These are phyloP conservation scores for Bombus fervidus DNA, from an alignment of 1,140 invertebrate genomes.

Conservation along the genomic window DNA sequence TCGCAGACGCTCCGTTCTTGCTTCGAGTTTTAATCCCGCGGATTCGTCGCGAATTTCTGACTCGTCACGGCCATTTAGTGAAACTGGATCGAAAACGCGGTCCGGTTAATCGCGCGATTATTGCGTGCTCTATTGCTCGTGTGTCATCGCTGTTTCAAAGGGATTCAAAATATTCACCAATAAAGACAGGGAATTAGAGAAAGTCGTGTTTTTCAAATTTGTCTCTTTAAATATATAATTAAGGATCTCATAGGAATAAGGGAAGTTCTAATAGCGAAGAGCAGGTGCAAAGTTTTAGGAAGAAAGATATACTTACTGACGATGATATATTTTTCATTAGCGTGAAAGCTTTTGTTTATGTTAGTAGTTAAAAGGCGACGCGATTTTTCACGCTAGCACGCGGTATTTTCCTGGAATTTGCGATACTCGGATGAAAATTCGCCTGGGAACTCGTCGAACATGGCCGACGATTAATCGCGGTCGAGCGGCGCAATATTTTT, in stretches of 20 bases:
- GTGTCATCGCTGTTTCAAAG: not conserved
- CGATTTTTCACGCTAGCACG: not conserved
- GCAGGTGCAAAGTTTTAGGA: not conserved
- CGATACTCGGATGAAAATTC: not conserved
- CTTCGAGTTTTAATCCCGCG: conserved; percentile 27
- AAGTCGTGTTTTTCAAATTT: not conserved
- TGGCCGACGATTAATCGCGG: conserved; percentile 6
- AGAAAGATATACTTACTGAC: not conserved
- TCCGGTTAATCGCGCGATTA: conserved; percentile 46
- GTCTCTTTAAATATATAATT: not conserved
- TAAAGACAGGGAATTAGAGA: not conserved
- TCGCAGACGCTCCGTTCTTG: conserved; percentile 16
- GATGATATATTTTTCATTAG: conserved; percentile 17
- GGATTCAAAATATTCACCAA: not conserved
- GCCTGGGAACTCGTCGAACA: not conserved
- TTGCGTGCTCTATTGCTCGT: not conserved
- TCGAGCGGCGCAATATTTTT: not conserved
- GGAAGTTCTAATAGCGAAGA: not conserved
- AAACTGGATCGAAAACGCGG: conserved; percentile 9
- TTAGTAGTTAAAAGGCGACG: not conserved
- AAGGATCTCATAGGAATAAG: not conserved
- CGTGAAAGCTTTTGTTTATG: conserved; percentile 14
- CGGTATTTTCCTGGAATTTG: not conserved
- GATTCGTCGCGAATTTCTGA: conserved; percentile 13
- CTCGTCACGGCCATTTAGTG: conserved; percentile 24